Conservation (phyloP, 2,113 vertebrate genomes). For the Peromyscus maniculatus region DNA sequence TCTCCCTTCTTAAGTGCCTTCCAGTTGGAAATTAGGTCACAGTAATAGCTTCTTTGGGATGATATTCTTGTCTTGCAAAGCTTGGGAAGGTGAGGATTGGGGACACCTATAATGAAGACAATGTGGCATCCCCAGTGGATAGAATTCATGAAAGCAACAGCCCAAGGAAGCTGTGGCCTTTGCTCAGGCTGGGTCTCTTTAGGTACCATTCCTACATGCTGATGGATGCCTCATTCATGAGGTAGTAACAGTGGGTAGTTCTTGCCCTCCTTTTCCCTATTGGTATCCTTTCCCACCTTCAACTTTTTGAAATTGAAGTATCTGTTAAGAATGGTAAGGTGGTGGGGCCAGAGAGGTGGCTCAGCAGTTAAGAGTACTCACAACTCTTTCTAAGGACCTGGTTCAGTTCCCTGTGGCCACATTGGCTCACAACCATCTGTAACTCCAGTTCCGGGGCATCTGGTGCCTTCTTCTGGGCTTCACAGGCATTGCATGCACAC, state of each 20-base stretch:
- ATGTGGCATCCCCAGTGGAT: not conserved
- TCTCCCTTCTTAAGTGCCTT: not conserved
- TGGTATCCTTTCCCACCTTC: not conserved
- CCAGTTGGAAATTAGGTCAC: not conserved
- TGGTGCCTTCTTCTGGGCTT: not conserved
- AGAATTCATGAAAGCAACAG: not conserved
- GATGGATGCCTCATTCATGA: not conserved
- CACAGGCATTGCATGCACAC: not conserved
- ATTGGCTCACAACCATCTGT: not conserved
- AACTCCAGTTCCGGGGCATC: not conserved
- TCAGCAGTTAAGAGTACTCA: not conserved
- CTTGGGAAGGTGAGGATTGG: not conserved
- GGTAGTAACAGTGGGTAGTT: not conserved
- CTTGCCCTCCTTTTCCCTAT: not conserved
- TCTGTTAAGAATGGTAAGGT: constrained; percentile 10
- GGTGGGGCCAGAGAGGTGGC: not conserved
- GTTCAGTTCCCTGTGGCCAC: not conserved
- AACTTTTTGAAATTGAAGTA: not conserved
- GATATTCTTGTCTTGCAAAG: not conserved
- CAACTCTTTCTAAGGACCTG: not conserved
- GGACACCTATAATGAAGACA: not conserved
- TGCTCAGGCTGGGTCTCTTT: not conserved
- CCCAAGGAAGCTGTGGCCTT: not conserved
- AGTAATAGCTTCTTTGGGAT: not conserved
- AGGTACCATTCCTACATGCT: not conserved